Conservation (phyloP, 64 coral and sea anemone genomes). For the Dendrophyllia cribrosa region DNA sequence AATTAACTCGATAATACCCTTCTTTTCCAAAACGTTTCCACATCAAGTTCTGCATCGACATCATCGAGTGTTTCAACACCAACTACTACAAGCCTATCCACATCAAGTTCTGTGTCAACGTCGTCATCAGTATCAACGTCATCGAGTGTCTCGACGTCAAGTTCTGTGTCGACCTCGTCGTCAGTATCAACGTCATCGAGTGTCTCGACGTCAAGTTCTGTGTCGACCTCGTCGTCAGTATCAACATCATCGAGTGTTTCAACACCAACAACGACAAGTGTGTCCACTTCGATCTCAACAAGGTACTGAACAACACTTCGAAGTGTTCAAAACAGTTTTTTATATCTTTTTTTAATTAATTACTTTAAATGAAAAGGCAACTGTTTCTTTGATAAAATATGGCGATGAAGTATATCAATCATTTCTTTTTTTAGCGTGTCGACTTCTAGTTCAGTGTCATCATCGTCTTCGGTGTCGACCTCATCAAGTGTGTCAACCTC, state of each 20-base stretch:
- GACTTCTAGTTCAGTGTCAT: neutral
- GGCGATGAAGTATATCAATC: too few relatives aligned
- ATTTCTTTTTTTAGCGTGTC: neutral
- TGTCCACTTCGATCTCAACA: too few relatives aligned
- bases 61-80: neutral
- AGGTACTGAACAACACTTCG: too few relatives aligned
- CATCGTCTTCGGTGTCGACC: neutral
- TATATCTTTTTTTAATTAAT: too few relatives aligned
- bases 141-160: too few relatives aligned
- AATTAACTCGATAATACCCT: too few relatives aligned
- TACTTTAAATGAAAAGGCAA: too few relatives aligned
- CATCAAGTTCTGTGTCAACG: too few relatives aligned
- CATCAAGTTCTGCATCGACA: neutral
- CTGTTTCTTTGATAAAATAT: too few relatives aligned
- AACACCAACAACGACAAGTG: neutral
- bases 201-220: neutral
- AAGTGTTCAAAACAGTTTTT: too few relatives aligned
- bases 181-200: neutral
- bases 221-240: neutral
- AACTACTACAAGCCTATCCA: slow-evolving; percentile 3
- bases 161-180: neutral
- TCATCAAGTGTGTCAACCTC: neutral
- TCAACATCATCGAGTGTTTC: neutral
- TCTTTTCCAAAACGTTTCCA: too few relatives aligned
- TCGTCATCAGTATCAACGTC: too few relatives aligned